These are phyloP conservation scores for Hippopotamyrus pictus DNA, from an alignment of 2,797 vertebrate genomes.

Conservation along the genomic window DNA sequence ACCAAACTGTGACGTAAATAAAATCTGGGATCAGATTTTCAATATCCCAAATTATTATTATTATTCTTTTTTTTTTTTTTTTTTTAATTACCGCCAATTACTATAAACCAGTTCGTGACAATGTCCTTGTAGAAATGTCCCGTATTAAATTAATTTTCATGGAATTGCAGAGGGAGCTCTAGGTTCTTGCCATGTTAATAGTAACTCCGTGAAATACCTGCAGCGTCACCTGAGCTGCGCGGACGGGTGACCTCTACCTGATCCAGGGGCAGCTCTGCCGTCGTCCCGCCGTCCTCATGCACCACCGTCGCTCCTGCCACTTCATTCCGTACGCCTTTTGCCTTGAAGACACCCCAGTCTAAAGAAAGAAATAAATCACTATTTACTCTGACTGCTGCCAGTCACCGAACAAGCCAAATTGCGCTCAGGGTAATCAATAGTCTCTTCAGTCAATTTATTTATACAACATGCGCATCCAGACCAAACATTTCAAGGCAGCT, in stretches of 20 bases:
- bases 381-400: constrained; percentile 53
- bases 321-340: constrained; percentile 52
- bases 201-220: background rate
- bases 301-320: constrained; percentile 51
- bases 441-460: constrained; percentile 56
- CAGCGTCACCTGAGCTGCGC: background rate
- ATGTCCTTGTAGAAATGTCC: background rate
- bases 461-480: constrained; percentile 47
- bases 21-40: background rate
- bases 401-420: constrained; percentile 15
- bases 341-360: constrained; percentile 63
- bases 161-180: background rate
- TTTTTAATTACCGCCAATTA: background rate
- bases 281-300: constrained; percentile 49
- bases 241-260: constrained; percentile 40
- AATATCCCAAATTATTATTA: background rate
- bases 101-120: background rate
- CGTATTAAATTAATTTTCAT: background rate
- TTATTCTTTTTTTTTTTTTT: background rate
- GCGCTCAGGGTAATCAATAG: constrained; percentile 55
- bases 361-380: constrained; percentile 64
- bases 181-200: background rate
- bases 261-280: constrained; percentile 60
- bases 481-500: constrained; percentile 40
- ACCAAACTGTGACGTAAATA: background rate